phyloP scores from a whole-genome alignment of 2,113 vertebrate species.

The Chaetops frenatus region DNA sequence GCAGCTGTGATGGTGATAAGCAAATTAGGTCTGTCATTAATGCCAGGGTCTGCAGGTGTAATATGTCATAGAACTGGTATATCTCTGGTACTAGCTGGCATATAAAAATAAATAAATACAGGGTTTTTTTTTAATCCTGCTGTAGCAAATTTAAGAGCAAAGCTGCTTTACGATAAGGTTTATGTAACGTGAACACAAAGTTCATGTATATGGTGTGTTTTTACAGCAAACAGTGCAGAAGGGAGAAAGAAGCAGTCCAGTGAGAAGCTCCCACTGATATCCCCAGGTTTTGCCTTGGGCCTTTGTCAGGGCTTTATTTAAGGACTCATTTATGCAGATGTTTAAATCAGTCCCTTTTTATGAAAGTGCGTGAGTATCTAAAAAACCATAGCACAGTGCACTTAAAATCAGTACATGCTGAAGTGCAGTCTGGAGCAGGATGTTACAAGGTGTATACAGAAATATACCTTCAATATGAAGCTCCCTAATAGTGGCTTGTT shows the following conservation, averaged over 20 bases:
- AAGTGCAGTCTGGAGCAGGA: neutral
- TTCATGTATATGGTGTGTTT: neutral
- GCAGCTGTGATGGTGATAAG: conserved; percentile 20
- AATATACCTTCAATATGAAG: neutral
- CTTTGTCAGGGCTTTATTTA: neutral
- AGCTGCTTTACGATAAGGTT: neutral
- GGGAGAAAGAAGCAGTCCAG: neutral
- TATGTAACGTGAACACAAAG: neutral
- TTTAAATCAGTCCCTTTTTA: neutral
- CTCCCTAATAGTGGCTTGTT: neutral
- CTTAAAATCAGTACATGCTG: neutral
- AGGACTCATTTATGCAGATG: neutral
- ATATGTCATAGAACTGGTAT: neutral
- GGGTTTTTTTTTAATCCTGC: neutral
- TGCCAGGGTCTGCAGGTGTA: neutral
- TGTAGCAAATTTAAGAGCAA: neutral
- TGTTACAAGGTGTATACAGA: neutral
- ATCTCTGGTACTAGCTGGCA: neutral
- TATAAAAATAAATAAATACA: neutral
- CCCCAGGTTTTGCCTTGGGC: neutral
- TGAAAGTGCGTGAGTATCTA: neutral
- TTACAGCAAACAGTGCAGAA: neutral
- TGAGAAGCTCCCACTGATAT: neutral
- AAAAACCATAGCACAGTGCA: neutral
- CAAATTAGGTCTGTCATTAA: conserved; percentile 42